These are phyloP conservation scores for Papilio protenor DNA, from an alignment of 2,888 invertebrate genomes.

Conservation along the genomic window DNA sequence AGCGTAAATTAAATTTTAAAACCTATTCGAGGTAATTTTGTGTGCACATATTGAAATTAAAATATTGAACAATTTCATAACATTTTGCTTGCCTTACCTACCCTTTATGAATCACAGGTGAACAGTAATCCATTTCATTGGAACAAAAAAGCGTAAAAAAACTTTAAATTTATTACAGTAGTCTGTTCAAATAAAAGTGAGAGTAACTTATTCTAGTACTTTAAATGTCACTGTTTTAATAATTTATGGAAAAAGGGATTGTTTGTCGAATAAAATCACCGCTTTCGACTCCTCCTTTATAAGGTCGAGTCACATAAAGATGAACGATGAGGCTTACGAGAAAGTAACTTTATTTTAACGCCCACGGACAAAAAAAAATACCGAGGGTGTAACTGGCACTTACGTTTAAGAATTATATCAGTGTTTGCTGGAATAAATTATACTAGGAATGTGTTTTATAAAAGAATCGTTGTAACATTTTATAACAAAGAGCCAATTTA, in stretches of 20 bases:
- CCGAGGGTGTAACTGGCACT: background rate
- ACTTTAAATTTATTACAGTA: constrained; percentile 12
- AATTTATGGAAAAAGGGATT: constrained; percentile 41
- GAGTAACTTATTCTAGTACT: constrained; percentile 7
- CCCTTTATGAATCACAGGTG: background rate
- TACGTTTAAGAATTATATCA: constrained; percentile 21
- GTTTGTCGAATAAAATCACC: constrained; percentile 32
- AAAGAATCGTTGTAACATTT: background rate
- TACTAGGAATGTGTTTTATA: background rate
- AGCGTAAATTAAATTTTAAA: constrained; percentile 23
- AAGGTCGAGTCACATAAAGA: constrained; percentile 36
- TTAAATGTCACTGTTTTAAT: constrained; percentile 29
- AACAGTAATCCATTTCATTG: background rate
- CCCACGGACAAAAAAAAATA: constrained; percentile 14
- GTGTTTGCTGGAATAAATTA: constrained; percentile 6
- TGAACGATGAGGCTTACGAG: constrained; percentile 36
- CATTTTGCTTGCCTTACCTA: background rate
- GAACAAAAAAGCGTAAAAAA: constrained; percentile 18
- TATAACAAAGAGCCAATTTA: background rate
- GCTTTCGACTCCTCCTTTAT: constrained; percentile 33
- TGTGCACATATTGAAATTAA: constrained; percentile 6
- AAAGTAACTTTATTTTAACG: constrained; percentile 35
- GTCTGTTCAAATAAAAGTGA: constrained; percentile 29
- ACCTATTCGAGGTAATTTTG: constrained; percentile 5
- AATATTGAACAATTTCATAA: background rate